A percentile compares a stretch with the other conserved stretches of the same genome.
Evolutionary conservation across 1,140 invertebrate species (phyloP).

Genomic region (Drosophila ohnishii): DNA sequence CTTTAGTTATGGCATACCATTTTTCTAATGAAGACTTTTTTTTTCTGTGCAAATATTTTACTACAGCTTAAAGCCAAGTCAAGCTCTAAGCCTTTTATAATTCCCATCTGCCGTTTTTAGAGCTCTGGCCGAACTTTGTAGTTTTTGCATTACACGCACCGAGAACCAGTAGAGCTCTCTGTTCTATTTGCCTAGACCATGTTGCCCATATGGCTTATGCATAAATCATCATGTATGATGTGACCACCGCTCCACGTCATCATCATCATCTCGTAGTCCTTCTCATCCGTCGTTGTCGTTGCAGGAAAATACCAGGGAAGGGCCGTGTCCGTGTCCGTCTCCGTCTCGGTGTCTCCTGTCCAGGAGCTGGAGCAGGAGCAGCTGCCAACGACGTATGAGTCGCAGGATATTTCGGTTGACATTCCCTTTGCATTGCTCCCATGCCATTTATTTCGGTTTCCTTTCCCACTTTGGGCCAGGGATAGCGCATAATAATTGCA

Average conservation of each 20-base stretch:
- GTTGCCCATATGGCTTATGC: constrained; percentile 63
- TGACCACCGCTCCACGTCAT: constrained; percentile 50
- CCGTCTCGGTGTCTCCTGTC: constrained; percentile 14
- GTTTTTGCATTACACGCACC: constrained; percentile 23
- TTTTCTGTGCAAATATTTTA: constrained; percentile 1
- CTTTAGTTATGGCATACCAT: too few relatives aligned
- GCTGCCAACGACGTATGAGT: constrained; percentile 35
- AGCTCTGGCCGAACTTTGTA: constrained; percentile 24
- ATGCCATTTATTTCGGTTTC: constrained; percentile 34
- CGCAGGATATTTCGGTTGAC: constrained; percentile 51
- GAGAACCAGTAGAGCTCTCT: constrained; percentile 14
- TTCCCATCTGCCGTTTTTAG: constrained; percentile 6
- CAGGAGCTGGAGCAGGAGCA: constrained; percentile 31
- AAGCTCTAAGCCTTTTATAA: constrained; percentile 43
- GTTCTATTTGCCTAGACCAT: constrained; percentile 45
- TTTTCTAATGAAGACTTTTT: neutral
- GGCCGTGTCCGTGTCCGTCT: constrained; percentile 37
- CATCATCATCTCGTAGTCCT: constrained; percentile 24
- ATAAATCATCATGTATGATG: constrained; percentile 66
- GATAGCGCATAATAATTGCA: constrained; percentile 38
- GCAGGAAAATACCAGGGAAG: constrained; percentile 36
- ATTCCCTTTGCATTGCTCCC: constrained; percentile 31
- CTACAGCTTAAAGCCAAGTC: constrained; percentile 28
- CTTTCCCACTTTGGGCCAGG: constrained; percentile 12
- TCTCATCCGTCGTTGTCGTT: constrained; percentile 3